Percentiles rank a stretch among this genome's conserved stretches.
phyloP scores from a whole-genome alignment of 1,140 invertebrate genomes.

The Neodiprion fabricii region DNA sequence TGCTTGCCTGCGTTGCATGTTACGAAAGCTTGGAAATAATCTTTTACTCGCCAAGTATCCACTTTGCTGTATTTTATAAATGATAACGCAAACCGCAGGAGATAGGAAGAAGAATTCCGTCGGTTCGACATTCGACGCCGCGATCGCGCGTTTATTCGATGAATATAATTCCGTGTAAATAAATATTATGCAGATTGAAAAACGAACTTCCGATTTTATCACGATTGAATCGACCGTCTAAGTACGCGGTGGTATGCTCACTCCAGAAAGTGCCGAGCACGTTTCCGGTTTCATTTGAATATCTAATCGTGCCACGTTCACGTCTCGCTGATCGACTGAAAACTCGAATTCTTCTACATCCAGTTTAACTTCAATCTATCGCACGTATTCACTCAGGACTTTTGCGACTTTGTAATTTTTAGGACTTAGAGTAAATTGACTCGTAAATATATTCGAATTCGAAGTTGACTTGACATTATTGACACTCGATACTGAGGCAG shows the following conservation, averaged over 20 bases:
- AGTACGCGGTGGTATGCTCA: neutral
- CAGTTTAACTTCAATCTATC: neutral
- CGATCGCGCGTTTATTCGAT: neutral
- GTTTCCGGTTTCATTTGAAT: neutral
- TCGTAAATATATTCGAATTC: no score
- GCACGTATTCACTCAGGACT: no score
- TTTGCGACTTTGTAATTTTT: no score
- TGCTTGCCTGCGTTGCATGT: neutral
- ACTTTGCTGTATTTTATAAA: neutral
- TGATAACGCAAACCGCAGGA: no score
- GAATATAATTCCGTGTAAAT: neutral
- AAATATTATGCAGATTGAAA: neutral
- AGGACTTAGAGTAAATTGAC: no score
- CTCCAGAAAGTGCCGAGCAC: neutral
- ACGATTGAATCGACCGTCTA: neutral
- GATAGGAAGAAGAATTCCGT: neutral
- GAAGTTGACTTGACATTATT: no score
- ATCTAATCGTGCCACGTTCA: neutral
- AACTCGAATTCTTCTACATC: neutral
- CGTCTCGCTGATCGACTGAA: neutral
- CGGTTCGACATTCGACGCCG: neutral
- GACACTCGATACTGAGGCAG: no score
- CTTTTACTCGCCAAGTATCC: neutral
- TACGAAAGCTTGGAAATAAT: neutral
- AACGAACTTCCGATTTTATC: neutral